A percentile compares a stretch with the other conserved stretches of the same genome.
Conservation (phyloP, 2,888 invertebrate species). For the Cyclophora punctaria region DNA sequence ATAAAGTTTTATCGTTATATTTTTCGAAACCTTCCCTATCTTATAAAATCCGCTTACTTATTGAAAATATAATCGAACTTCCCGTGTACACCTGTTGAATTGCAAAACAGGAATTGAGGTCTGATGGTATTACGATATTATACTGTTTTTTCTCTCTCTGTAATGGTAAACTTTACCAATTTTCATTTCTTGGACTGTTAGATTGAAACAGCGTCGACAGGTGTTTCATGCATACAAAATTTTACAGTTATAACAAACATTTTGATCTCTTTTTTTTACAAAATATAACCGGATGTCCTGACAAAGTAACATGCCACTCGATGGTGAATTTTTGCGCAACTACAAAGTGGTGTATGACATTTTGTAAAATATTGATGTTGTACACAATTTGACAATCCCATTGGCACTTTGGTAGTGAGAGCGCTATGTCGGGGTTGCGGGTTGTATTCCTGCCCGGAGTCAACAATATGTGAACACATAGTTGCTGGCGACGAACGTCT, state of each 20-base stretch:
- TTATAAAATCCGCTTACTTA: constrained; percentile 28
- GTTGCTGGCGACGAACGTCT: no score
- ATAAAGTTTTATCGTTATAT: constrained; percentile 39
- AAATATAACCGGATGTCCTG: background rate
- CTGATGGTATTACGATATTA: constrained; percentile 23
- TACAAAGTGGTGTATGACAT: constrained; percentile 6
- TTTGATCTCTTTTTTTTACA: background rate
- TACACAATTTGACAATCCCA: constrained; percentile 6
- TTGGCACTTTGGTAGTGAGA: no score
- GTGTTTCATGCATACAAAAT: background rate
- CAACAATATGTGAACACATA: no score
- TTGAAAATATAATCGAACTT: constrained; percentile 30
- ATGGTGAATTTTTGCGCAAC: background rate
- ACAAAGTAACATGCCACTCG: background rate
- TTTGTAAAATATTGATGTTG: constrained; percentile 14
- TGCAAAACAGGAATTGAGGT: constrained; percentile 24
- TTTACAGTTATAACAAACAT: background rate
- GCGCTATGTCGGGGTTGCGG: no score
- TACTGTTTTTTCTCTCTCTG: constrained; percentile 19
- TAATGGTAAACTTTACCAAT: constrained; percentile 1
- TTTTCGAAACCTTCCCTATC: constrained; percentile 30
- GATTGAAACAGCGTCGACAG: background rate
- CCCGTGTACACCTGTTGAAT: constrained; percentile 24
- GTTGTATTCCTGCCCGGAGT: no score
- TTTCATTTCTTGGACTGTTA: background rate